Evolutionary conservation across 2,888 invertebrate species (phyloP), one percentile per base, ranked within the genome.

Genomic region (Arge pagana): DNA sequence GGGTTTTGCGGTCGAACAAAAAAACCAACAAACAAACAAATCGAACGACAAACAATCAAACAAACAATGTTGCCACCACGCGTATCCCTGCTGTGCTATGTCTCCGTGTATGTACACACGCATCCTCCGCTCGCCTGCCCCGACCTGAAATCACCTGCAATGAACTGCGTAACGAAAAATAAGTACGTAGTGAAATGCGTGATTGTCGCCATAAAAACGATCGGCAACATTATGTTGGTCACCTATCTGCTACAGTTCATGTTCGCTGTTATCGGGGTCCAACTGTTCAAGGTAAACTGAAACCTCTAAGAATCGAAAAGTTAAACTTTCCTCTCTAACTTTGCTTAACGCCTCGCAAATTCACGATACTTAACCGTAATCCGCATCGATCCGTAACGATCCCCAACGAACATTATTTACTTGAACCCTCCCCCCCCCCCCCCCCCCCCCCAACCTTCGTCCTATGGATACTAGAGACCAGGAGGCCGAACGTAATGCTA

Each of bases 171-270:
- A 70, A 69, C n/a, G n/a, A n/a, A n/a, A n/a, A n/a, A n/a, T n/a
- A n/a, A 98, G 95, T 97, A 98, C 86, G 98, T 99, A 83, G 98
- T 99, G 78, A 97, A 98, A 87, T 99, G 98, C 87, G 98, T 96
- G 84, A 94, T 96, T 84, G 96, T 96, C 83, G 96, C 96, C 75
- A 92, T 96, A 82, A 94, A 94, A 87, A 96, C 96, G 77, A 96
- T 96, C 85, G 97, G 97, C 82, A 98, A 98, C 88, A 98, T 98
- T 82, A 96, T 98, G 90, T 87, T 99, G 88, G 98, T 99, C 83
- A 98, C 98, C 79, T 96, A 96, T 86, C 92, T 99, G 80, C 93
- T 99, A 80, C 94, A 97, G 88, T 99, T 99, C 87, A 98, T 99
- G 97, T 99, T 99, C 82, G 97, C 98, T 83, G 97, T 97, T 80